Base-by-base conservation (phyloP, 2,888 invertebrate genomes). In the Allygus modestus region DNA sequence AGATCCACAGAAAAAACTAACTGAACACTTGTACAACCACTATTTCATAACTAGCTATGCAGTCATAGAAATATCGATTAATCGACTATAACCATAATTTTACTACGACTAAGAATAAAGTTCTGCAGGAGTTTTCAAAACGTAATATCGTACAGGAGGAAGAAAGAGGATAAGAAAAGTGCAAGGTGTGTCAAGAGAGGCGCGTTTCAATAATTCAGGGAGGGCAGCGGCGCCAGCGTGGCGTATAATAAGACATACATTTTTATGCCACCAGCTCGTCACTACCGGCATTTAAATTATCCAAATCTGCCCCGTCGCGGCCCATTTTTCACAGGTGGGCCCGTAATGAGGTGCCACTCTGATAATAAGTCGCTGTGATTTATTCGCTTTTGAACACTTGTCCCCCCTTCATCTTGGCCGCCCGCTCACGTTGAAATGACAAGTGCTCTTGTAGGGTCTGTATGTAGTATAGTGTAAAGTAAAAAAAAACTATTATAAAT, bases 171-270 rank as follows among this genome's bases (percentile, higher is more conserved):
- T 69, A 33, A 69, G 69, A 43, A 51, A 51, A 28, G 77, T 46
- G 77, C 77, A 77, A 77, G 77, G 77, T 77, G 77, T 26, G 77
- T 77, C 4, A 26, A 51, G 77, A 5, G 71, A 43, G 77, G 77
- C 41, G 77, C 43, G 82, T 82, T 82, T 82, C 54, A 82, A 71
- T 82, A 71, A 71, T 82, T 82, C 82, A 82, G 33, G 28, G 82
- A 31, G 41, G 31, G 43, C 69, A 31, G 69, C 69, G 46, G 37
- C 69, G 82, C 12, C 46, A 46, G 20, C 33, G 82, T 51, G n/a
- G 43, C 71, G 71, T 71, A 71, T 82, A 82, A 82, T 71, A 82
- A 82, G 71, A 17, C 54, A 82, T 46, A 46, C 46, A 77, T 77
- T 77, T 77, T 51, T 37, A 77, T 77, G 51, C 77, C 77, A 20